These are phyloP conservation scores for Palythoa caribaeorum DNA, from an alignment of 92 coral and sea anemone species.

Conservation along the genomic window DNA sequence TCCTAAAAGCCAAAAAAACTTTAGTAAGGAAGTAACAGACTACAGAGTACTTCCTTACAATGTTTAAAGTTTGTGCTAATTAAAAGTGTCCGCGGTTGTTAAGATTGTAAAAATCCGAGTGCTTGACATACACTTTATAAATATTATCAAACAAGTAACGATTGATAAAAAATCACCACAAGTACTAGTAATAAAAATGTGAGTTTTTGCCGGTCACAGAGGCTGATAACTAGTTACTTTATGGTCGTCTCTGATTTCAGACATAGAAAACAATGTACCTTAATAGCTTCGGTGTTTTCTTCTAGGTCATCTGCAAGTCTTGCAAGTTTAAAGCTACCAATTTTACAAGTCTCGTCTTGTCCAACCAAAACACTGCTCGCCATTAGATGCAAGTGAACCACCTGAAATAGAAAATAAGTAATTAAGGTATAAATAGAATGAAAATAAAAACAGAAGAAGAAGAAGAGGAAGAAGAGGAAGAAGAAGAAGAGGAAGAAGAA, in stretches of 20 bases:
- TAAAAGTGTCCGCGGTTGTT: no score
- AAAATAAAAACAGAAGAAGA: not conserved
- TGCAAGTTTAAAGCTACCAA: slow-evolving; percentile 44
- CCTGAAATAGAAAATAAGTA: not conserved
- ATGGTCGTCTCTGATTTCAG: not conserved
- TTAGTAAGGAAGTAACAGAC: not conserved
- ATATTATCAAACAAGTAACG: no score
- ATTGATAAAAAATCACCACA: no score
- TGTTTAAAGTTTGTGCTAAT: not conserved
- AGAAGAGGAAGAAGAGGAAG: not conserved
- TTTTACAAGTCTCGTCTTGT: slow-evolving; percentile 25
- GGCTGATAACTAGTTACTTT: no score
- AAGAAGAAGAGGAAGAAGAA: not conserved
- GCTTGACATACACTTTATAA: no score
- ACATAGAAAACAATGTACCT: not conserved
- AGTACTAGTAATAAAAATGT: no score
- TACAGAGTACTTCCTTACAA: not conserved
- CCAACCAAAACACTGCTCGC: slow-evolving; percentile 37
- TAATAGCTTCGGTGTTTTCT: slow-evolving; percentile 5
- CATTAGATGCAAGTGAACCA: slow-evolving; percentile 36
- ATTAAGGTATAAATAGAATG: not conserved
- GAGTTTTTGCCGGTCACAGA: no score
- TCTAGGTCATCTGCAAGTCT: slow-evolving; percentile 9
- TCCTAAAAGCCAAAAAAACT: not conserved
- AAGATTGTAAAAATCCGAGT: no score